Evolutionary conservation across 2,888 invertebrate species (phyloP).

Genomic region (Ichneumon xanthorius): DNA sequence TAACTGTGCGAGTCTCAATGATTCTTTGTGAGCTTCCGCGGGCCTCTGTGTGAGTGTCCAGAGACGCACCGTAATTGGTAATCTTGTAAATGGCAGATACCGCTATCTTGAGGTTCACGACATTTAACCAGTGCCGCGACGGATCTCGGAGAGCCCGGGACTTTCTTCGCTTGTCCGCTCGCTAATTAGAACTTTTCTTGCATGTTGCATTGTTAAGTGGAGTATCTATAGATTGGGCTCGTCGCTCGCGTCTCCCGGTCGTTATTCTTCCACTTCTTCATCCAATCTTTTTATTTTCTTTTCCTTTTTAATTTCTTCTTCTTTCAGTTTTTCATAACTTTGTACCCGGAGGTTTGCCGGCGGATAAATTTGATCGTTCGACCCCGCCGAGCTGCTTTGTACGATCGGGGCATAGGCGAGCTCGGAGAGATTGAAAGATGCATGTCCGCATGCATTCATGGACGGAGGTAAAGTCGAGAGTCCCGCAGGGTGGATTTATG

Average conservation of each 20-base stretch:
- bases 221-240: background rate
- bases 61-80: background rate
- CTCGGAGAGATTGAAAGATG: conserved; percentile 20
- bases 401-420: conserved; percentile 16
- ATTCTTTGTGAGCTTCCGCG: background rate
- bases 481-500: conserved; percentile 61
- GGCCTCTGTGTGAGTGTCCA: too few relatives aligned
- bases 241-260: conserved; percentile 14
- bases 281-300: background rate
- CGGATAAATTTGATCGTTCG: conserved; percentile 41
- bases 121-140: background rate
- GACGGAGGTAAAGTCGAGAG: conserved; percentile 26
- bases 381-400: conserved; percentile 19
- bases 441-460: conserved; percentile 20
- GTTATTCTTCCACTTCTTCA: conserved; percentile 3
- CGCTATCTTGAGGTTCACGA: background rate
- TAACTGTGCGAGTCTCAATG: background rate
- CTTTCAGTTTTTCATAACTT: background rate
- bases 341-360: background rate
- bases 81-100: background rate
- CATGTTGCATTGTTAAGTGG: conserved; percentile 24
- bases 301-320: background rate
- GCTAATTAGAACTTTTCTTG: conserved; percentile 45
- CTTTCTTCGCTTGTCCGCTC: conserved; percentile 9
- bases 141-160: background rate